A percentile compares a stretch with the other conserved stretches of the same genome.
phyloP scores from a whole-genome alignment of 2,797 vertebrate species.

The Coregonus suidteri region DNA sequence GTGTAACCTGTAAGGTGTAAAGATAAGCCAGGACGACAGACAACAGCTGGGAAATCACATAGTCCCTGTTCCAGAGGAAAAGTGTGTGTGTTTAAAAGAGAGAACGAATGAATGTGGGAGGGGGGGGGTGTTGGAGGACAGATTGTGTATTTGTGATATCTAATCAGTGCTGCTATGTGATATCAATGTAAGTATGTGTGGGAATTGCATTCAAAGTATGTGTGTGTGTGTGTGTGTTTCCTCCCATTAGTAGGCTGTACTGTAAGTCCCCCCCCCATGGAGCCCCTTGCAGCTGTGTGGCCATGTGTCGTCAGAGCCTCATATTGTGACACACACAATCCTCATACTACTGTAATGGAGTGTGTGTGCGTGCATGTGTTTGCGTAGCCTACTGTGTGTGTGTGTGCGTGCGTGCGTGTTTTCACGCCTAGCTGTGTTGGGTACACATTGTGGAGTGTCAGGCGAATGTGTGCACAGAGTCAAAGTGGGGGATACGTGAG shows the following conservation, averaged over 20 bases:
- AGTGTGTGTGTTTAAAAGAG: slow-evolving; percentile 16
- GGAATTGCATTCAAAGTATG: no score
- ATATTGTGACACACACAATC: background rate
- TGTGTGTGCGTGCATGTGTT: slow-evolving; percentile 5
- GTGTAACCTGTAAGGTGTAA: no score
- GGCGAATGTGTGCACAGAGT: slow-evolving; percentile 12
- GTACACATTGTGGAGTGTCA: slow-evolving; percentile 38
- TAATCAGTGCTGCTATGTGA: background rate
- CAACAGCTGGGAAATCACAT: slow-evolving; percentile 62
- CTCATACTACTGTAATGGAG: background rate
- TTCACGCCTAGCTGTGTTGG: slow-evolving; percentile 23
- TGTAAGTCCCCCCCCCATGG: slow-evolving; percentile 18
- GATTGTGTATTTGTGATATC: background rate
- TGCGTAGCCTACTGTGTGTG: slow-evolving; percentile 14
- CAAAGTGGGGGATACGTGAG: background rate
- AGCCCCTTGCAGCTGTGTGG: slow-evolving; percentile 33
- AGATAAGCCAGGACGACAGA: slow-evolving; percentile 48
- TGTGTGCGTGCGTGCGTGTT: slow-evolving; percentile 16
- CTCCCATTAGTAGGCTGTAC: slow-evolving; percentile 13
- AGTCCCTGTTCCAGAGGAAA: slow-evolving; percentile 16
- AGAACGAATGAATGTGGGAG: background rate
- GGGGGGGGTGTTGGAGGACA: background rate
- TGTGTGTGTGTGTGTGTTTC: background rate
- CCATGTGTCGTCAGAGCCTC: slow-evolving; percentile 17
- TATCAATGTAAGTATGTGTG: background rate